Conservation (phyloP, 2,888 invertebrate species). For the Xestoiulus laeticollis region DNA sequence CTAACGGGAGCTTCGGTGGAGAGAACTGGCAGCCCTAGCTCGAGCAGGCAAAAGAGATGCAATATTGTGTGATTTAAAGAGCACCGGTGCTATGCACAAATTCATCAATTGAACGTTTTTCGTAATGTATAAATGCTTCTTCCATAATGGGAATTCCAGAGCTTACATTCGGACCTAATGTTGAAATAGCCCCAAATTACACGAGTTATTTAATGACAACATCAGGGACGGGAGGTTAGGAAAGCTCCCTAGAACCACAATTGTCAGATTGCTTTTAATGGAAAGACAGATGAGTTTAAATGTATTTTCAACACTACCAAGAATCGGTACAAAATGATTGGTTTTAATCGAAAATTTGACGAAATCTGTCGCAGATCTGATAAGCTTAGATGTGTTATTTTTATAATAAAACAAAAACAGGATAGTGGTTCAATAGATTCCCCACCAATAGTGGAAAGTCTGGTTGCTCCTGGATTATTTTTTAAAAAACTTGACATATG, state of each 20-base stretch:
- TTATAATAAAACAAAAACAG: neutral
- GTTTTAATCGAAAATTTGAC: neutral
- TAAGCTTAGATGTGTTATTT: neutral
- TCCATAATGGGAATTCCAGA: neutral
- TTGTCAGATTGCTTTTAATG: slow-evolving; percentile 30
- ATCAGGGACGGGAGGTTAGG: neutral
- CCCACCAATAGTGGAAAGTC: too few species aligned
- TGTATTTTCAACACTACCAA: neutral
- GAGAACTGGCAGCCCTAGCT: slow-evolving; percentile 20
- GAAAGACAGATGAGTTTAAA: neutral
- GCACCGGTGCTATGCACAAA: neutral
- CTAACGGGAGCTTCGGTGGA: neutral
- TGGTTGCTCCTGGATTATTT: neutral
- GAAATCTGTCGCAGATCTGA: neutral
- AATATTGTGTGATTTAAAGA: slow-evolving; percentile 40
- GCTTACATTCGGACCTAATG: neutral
- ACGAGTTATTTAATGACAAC: neutral
- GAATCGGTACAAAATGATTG: neutral
- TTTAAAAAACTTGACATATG: neutral
- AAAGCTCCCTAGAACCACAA: neutral
- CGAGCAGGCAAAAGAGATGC: slow-evolving; percentile 49
- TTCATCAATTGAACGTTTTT: neutral
- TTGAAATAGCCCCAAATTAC: neutral
- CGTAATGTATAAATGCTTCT: neutral
- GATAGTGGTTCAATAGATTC: too few species aligned